Evolutionary conservation across 2,888 invertebrate species (phyloP).

Genomic region (Ennomos fuscantarius): DNA sequence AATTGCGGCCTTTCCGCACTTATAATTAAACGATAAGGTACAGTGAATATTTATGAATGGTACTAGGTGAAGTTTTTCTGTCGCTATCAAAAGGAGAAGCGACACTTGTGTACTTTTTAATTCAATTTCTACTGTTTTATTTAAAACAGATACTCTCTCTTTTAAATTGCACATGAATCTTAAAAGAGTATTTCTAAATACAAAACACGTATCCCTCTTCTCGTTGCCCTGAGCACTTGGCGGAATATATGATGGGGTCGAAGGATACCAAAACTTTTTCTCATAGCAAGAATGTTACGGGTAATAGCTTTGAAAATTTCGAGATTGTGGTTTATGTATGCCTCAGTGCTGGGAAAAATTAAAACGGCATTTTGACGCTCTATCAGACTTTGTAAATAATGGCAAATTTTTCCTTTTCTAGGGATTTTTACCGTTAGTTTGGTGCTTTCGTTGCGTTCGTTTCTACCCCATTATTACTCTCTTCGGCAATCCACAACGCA

Average conservation of each 20-base stretch:
- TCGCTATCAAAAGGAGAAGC: neutral
- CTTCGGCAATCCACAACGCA: neutral
- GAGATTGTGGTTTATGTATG: constrained; percentile 51
- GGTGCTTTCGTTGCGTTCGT: neutral
- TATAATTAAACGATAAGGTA: constrained; percentile 34
- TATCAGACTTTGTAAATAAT: constrained; percentile 30
- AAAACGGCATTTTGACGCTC: constrained; percentile 15
- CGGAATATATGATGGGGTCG: constrained; percentile 51
- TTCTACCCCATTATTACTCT: neutral
- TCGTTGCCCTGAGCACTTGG: constrained; percentile 52
- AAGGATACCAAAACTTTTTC: constrained; percentile 53
- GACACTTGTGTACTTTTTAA: neutral
- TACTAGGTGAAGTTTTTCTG: no score
- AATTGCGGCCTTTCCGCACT: constrained; percentile 26
- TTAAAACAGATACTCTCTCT: neutral
- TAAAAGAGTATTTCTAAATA: constrained; percentile 54
- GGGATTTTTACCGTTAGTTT: no score
- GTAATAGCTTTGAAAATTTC: constrained; percentile 66
- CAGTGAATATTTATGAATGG: constrained; percentile 3
- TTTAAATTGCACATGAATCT: constrained; percentile 39
- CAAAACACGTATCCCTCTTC: constrained; percentile 61
- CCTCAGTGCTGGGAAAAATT: constrained; percentile 43
- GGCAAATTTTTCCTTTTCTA: neutral
- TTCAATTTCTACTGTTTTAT: constrained; percentile 4
- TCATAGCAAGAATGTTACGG: constrained; percentile 41